Evolutionary conservation across 2,888 invertebrate species (phyloP).

Genomic region (Cephalotes varians): DNA sequence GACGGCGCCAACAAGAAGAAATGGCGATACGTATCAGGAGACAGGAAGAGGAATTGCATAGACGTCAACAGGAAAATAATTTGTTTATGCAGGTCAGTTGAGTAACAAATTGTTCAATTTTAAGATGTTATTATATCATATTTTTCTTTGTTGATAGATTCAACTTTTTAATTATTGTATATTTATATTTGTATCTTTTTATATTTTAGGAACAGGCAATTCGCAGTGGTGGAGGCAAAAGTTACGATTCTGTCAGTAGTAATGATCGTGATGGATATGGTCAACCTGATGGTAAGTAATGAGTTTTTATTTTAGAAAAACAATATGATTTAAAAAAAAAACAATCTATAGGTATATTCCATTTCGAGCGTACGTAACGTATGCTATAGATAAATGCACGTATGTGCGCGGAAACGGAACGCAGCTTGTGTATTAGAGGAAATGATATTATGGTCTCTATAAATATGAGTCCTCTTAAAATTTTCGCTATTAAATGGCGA

Average conservation of each 20-base stretch:
- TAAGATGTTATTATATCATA: neutral
- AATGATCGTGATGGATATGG: slow-evolving; percentile 84
- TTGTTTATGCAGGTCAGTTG: slow-evolving; percentile 92
- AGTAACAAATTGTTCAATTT: slow-evolving; percentile 10
- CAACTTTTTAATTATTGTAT: neutral
- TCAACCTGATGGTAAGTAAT: slow-evolving; percentile 81
- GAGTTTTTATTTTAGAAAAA: slow-evolving; percentile 6
- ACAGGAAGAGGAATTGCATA: slow-evolving; percentile 94
- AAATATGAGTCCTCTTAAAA: no score
- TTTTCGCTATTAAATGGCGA: no score
- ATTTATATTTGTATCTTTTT: slow-evolving; percentile 38
- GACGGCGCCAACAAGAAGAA: slow-evolving; percentile 91
- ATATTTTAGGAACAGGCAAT: slow-evolving; percentile 83
- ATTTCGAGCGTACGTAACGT: no score
- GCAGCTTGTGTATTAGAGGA: no score
- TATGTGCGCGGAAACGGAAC: no score
- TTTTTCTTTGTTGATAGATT: slow-evolving; percentile 15
- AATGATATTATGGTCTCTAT: no score
- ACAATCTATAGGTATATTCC: no score
- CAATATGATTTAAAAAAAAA: no score
- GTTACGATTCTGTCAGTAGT: slow-evolving; percentile 82
- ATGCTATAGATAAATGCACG: no score
- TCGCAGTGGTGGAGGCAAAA: slow-evolving; percentile 81
- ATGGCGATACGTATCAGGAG: slow-evolving; percentile 92
- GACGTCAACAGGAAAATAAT: slow-evolving; percentile 95